Percentiles rank a stretch among this genome's conserved stretches.
These are phyloP conservation scores for Sabatieria punctata DNA, from an alignment of 2,888 invertebrate species.

Conservation along the genomic window DNA sequence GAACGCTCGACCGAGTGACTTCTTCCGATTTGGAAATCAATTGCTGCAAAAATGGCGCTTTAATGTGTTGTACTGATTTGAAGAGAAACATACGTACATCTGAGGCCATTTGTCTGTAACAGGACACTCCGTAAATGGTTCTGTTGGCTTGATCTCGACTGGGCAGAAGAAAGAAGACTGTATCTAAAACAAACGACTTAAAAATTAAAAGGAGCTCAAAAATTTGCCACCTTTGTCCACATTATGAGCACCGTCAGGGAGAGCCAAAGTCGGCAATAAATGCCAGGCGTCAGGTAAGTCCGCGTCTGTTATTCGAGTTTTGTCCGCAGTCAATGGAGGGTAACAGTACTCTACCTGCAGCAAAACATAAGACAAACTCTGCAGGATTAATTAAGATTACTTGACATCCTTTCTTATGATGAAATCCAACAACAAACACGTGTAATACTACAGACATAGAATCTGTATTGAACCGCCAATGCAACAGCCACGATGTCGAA, in stretches of 20 bases:
- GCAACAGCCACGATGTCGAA: too few species aligned
- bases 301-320: slow-evolving; percentile 10
- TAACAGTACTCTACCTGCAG: slow-evolving; percentile 58
- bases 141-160: slow-evolving; percentile 61
- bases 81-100: slow-evolving; percentile 47
- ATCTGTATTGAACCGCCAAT: too few species aligned
- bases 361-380: too few species aligned
- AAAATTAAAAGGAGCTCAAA: slow-evolving; percentile 8
- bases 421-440: slow-evolving; percentile 91
- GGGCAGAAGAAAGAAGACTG: slow-evolving; percentile 86
- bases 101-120: slow-evolving; percentile 88
- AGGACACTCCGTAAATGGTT: slow-evolving; percentile 87
- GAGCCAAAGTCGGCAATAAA: slow-evolving; percentile 79
- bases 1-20: slow-evolving; percentile 88
- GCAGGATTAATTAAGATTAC: too few species aligned
- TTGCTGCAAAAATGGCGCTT: slow-evolving; percentile 47
- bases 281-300: slow-evolving; percentile 83
- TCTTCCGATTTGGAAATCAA: slow-evolving; percentile 76
- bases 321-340: slow-evolving; percentile 48
- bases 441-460: too few species aligned
- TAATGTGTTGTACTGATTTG: too few species aligned
- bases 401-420: slow-evolving; percentile 97
- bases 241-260: slow-evolving; percentile 97
- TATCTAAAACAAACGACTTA: slow-evolving; percentile 44
- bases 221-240: slow-evolving; percentile 47